These are phyloP conservation scores for Orchesella flavescens DNA, from an alignment of 2,888 invertebrate genomes.

Conservation along the genomic window DNA sequence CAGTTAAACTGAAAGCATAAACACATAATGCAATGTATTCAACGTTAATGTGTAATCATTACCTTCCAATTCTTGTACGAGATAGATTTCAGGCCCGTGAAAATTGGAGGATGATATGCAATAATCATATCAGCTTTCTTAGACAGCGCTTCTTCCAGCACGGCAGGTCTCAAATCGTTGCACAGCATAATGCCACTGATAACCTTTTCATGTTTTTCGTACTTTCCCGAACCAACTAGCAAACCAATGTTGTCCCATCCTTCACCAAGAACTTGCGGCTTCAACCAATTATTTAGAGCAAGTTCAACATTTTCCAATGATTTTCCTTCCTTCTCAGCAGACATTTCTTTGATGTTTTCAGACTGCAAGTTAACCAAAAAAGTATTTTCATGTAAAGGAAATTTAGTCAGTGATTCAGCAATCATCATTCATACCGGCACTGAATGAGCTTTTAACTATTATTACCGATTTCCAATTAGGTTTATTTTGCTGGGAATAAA, in stretches of 20 bases:
- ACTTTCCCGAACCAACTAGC: conserved; percentile 77
- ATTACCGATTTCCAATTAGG: no score
- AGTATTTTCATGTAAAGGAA: no score
- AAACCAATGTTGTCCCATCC: conserved; percentile 97
- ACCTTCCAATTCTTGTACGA: conserved; percentile 82
- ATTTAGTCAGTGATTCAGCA: no score
- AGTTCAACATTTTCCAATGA: conserved; percentile 64
- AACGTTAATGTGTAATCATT: conserved; percentile 54
- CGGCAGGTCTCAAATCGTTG: conserved; percentile 92
- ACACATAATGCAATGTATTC: neutral
- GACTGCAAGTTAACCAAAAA: no score
- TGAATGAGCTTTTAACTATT: no score
- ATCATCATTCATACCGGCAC: no score
- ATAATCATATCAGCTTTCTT: conserved; percentile 85
- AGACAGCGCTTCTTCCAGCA: conserved; percentile 85
- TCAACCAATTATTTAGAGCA: conserved; percentile 67
- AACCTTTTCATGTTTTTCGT: conserved; percentile 76
- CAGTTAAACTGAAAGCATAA: no score
- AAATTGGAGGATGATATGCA: conserved; percentile 97
- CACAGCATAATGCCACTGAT: conserved; percentile 85
- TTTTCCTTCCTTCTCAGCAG: conserved; percentile 4
- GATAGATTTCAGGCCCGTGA: conserved; percentile 86
- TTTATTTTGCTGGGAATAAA: no score
- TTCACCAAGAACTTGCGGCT: conserved; percentile 78
- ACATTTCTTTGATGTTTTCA: conserved; percentile 13